Conservation (phyloP, 2,888 invertebrate species). For the Hofmannophila pseudospretella region DNA sequence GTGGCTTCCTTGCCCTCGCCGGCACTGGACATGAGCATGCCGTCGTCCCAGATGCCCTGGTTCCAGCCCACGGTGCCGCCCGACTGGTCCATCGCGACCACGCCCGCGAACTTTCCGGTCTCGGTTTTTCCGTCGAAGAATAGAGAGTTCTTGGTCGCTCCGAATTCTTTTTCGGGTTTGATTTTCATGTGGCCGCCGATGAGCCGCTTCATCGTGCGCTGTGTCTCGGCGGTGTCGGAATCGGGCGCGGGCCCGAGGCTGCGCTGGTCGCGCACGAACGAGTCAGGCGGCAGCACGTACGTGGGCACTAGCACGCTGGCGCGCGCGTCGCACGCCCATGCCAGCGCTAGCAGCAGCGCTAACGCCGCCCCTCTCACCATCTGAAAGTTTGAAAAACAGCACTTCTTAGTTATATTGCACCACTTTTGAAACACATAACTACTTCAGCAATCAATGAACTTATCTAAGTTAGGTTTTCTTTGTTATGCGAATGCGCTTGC, state of each 20-base stretch:
- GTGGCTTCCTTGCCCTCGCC: slow-evolving; percentile 80
- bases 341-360: slow-evolving; percentile 67
- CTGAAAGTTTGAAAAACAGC: slow-evolving; percentile 68
- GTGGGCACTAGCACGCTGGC: slow-evolving; percentile 73
- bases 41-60: slow-evolving; percentile 80
- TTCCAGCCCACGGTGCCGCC: slow-evolving; percentile 73
- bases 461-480: slow-evolving; percentile 64
- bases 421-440: slow-evolving; percentile 21
- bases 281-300: slow-evolving; percentile 74
- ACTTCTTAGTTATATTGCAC: slow-evolving; percentile 46
- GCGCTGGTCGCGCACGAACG: slow-evolving; percentile 73
- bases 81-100: slow-evolving; percentile 63
- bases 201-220: slow-evolving; percentile 80
- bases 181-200: slow-evolving; percentile 83
- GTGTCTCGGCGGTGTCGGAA: slow-evolving; percentile 49
- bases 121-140: slow-evolving; percentile 51
- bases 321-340: slow-evolving; percentile 54
- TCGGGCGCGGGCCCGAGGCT: slow-evolving; percentile 55
- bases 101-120: slow-evolving; percentile 60
- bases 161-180: slow-evolving; percentile 61
- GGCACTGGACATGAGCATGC: slow-evolving; percentile 82
- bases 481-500: slow-evolving; percentile 42
- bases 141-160: slow-evolving; percentile 61
- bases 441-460: slow-evolving; percentile 46
- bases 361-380: slow-evolving; percentile 77